Conservation (phyloP, 1,140 invertebrate species). For the Halictus rubicundus region DNA sequence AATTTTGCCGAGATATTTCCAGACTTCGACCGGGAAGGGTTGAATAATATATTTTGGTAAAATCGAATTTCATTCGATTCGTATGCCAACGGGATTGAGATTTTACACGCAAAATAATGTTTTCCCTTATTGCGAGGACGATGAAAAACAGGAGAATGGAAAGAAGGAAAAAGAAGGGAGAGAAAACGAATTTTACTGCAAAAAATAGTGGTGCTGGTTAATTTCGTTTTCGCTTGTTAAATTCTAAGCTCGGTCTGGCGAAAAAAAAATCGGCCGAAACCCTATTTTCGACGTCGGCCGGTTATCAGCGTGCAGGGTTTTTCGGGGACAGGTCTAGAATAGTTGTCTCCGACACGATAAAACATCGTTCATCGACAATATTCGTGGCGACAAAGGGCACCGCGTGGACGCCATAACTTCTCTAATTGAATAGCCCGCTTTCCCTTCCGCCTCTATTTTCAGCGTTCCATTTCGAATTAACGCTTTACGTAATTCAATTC, state of each 20-base stretch:
- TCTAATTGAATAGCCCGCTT: constrained; percentile 2
- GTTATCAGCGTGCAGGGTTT: not conserved
- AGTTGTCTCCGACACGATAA: not conserved
- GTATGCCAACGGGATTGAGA: no score
- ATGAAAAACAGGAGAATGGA: no score
- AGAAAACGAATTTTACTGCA: no score
- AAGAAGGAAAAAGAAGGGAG: no score
- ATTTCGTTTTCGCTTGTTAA: not conserved
- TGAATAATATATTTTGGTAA: no score
- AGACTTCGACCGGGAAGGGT: no score
- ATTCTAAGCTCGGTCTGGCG: no score
- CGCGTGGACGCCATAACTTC: not conserved
- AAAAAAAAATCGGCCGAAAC: not conserved
- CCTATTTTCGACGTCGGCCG: not conserved
- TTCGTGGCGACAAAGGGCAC: no score
- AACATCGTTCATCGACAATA: not conserved
- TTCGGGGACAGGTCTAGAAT: not conserved
- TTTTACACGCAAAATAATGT: no score
- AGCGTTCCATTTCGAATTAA: constrained; percentile 20
- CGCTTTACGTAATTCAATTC: constrained; percentile 25
- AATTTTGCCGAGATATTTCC: no score
- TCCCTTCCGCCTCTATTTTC: not conserved
- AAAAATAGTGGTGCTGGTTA: not conserved
- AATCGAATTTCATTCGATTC: no score
- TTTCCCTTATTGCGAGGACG: no score